Conservation (phyloP, 2,888 invertebrate genomes). For the Tipula helvola region DNA sequence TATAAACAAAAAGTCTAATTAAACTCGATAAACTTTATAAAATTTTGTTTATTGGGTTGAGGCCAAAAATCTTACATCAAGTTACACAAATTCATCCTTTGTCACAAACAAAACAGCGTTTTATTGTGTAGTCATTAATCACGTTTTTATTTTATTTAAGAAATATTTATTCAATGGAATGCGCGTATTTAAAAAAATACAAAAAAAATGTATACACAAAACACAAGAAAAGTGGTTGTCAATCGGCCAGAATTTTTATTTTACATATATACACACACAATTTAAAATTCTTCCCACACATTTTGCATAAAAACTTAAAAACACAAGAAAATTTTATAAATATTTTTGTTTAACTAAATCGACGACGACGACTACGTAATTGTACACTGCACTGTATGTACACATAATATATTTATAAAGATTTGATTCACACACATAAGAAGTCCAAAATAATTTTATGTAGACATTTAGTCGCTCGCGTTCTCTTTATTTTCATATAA, state of each 20-base stretch:
- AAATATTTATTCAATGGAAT: background rate
- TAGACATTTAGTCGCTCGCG: background rate
- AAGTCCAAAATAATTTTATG: background rate
- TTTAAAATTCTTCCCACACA: constrained; percentile 4
- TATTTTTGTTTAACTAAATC: background rate
- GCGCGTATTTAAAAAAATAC: background rate
- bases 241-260: background rate
- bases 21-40: background rate
- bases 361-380: background rate
- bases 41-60: background rate
- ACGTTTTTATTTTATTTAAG: background rate
- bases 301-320: background rate
- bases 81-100: background rate
- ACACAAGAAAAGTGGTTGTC: background rate
- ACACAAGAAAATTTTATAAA: background rate
- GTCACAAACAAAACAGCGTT: background rate
- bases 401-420: background rate
- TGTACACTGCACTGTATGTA: background rate
- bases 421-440: background rate
- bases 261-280: background rate
- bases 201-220: background rate
- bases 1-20: background rate
- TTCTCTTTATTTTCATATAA: background rate
- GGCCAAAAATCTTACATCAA: background rate
- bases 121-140: background rate